A percentile compares a stretch with the other conserved stretches of the same genome.
These are phyloP conservation scores for Linurgus olivaceus DNA, from an alignment of 2,797 vertebrate genomes.

Conservation along the genomic window DNA sequence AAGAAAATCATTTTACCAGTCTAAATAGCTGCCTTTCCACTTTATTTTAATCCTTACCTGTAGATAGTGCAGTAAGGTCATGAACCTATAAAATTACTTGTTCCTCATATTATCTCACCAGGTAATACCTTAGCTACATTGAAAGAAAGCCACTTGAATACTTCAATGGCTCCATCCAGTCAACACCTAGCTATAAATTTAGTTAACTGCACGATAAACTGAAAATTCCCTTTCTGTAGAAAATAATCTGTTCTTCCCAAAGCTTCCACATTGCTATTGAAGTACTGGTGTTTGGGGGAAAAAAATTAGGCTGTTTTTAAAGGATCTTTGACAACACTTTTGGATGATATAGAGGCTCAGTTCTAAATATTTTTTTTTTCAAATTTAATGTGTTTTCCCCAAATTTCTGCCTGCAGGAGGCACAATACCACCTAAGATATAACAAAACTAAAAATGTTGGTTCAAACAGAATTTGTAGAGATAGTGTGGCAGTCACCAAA, in stretches of 20 bases:
- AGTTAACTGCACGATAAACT: neutral
- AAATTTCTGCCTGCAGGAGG: neutral
- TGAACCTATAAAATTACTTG: neutral
- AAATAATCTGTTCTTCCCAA: neutral
- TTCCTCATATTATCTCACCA: neutral
- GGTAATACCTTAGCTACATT: neutral
- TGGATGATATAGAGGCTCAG: neutral
- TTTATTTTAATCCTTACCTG: neutral
- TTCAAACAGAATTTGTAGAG: neutral
- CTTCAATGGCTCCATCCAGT: neutral
- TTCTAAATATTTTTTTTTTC: neutral
- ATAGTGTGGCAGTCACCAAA: neutral
- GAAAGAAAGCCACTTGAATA: neutral
- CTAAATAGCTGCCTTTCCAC: neutral
- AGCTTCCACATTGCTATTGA: neutral
- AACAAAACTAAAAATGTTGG: neutral
- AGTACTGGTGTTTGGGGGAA: neutral
- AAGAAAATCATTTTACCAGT: neutral
- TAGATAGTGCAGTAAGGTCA: neutral
- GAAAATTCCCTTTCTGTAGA: neutral
- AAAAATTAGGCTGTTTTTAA: neutral
- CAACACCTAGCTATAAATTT: neutral
- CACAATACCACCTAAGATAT: neutral
- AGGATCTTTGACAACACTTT: neutral
- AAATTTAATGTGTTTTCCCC: neutral